These are phyloP conservation scores for Gasterosteus aculeatus DNA, from an alignment of 2,113 vertebrate species.

Conservation along the genomic window DNA sequence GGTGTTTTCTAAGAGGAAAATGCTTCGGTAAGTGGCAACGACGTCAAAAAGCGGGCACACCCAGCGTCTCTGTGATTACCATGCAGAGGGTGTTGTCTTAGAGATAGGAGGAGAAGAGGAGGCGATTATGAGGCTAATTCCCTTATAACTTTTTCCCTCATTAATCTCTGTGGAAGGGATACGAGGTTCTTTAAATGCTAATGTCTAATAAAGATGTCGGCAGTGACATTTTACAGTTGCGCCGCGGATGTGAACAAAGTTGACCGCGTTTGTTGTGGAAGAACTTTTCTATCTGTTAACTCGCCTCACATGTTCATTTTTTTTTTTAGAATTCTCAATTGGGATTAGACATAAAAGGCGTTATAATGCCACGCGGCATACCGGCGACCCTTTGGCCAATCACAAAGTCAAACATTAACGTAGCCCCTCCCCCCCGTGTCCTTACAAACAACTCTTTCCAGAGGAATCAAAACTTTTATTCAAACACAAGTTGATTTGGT, in stretches of 20 bases:
- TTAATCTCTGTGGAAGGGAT: slow-evolving; percentile 57
- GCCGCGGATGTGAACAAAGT: slow-evolving; percentile 39
- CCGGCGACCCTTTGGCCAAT: not conserved
- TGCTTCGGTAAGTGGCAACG: slow-evolving; percentile 32
- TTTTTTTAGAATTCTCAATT: slow-evolving; percentile 18
- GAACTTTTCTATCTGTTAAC: slow-evolving; percentile 40
- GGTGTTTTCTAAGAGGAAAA: not conserved
- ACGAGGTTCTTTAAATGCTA: slow-evolving; percentile 57
- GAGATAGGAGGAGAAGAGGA: slow-evolving; percentile 52
- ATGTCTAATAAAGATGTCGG: slow-evolving; percentile 69
- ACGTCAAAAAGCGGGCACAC: slow-evolving; percentile 23
- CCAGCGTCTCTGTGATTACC: slow-evolving; percentile 38
- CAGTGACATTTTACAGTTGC: slow-evolving; percentile 54
- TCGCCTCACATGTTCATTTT: slow-evolving; percentile 27
- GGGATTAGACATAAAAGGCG: slow-evolving; percentile 27
- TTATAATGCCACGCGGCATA: not conserved
- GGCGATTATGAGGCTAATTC: slow-evolving; percentile 62
- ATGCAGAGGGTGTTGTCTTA: slow-evolving; percentile 62
- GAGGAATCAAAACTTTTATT: slow-evolving; percentile 50
- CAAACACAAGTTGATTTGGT: slow-evolving; percentile 29
- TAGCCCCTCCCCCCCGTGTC: not conserved
- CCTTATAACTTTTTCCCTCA: slow-evolving; percentile 50
- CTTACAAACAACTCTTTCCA: slow-evolving; percentile 9
- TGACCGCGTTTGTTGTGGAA: slow-evolving; percentile 20
- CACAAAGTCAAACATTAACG: not conserved